Conservation (phyloP, 2,888 invertebrate species). For the Podabrus alpinus region DNA sequence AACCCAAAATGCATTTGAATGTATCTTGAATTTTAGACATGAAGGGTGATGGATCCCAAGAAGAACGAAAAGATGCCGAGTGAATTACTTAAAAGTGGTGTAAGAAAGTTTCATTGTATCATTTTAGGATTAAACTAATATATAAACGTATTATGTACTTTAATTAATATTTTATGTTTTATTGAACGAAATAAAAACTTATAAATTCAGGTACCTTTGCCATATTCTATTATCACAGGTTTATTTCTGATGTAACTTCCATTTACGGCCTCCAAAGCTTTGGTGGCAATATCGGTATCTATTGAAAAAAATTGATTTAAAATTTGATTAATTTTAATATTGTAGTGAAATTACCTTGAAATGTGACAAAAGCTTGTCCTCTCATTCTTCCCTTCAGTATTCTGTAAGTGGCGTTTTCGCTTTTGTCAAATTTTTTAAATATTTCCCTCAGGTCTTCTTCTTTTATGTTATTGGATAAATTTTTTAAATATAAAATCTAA, state of each 20-base stretch:
- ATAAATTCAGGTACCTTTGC: slow-evolving; percentile 16
- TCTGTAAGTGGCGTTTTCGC: slow-evolving; percentile 49
- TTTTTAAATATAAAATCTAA: slow-evolving; percentile 62
- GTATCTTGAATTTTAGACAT: slow-evolving; percentile 20
- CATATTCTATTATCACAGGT: slow-evolving; percentile 56
- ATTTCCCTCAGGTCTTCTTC: slow-evolving; percentile 57
- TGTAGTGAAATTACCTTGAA: slow-evolving; percentile 53
- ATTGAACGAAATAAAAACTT: background rate
- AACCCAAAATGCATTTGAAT: background rate
- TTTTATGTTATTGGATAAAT: slow-evolving; percentile 57
- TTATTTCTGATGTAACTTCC: slow-evolving; percentile 59
- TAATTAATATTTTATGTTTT: background rate
- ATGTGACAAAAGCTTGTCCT: slow-evolving; percentile 64
- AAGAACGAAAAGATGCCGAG: slow-evolving; percentile 32
- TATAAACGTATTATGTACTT: background rate
- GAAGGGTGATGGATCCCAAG: slow-evolving; percentile 28
- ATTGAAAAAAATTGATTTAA: slow-evolving; percentile 36
- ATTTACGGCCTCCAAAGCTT: slow-evolving; percentile 59
- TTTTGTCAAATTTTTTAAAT: slow-evolving; percentile 56
- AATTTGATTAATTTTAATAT: background rate
- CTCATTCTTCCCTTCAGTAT: slow-evolving; percentile 62
- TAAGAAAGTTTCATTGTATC: background rate
- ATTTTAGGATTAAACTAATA: background rate
- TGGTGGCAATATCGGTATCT: slow-evolving; percentile 58
- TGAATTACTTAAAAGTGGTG: slow-evolving; percentile 1